Evolutionary conservation across 2,113 vertebrate genomes (phyloP), one percentile per base, ranked within the genome.

Genomic region (Brevimyrus niger): DNA sequence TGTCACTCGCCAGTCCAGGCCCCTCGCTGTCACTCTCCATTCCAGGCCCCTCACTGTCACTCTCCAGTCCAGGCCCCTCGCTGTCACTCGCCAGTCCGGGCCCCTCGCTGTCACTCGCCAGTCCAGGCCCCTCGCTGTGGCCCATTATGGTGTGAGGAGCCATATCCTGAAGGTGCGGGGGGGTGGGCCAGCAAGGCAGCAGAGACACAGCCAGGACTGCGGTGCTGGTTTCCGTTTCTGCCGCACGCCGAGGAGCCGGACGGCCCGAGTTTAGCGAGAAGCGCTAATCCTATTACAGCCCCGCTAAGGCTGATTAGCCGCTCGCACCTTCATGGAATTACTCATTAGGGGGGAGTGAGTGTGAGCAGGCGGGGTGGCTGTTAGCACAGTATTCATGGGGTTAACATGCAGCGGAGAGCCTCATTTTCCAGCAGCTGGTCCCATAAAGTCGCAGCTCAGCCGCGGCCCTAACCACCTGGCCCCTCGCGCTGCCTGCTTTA

Each of bases 401-500:
- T 83, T 55, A 83, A 53, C 46, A 84, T 76, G 11, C 83, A 50
- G 42, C 58, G 47, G 84, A 87, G 65, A 13, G 31, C 44, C 31
- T 47, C 19, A 11, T 80, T 8, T 42, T 86, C 46, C 38, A 89
- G 13, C 51, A 84, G 38, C 2, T 61, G 88, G 21, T 3, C 3
- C 38, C 58, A 50, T 35, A 80, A 48, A 50, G 1, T 31, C 4
- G 9, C 10, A 13, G 31, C 13, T 2, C 21, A n/a, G 50, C 31
- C 76, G 55, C 50, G 3, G 31, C 48, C 15, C 21, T 86, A 27
- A 50, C n/a, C 51, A 15, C 27, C 61, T 27, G n/a, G 19, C 90
- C 90, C 92, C 93, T 93, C 91, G 91, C 94, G 86, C 19, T 89
- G 88, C 89, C 86, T 92, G 90, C 91, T 93, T 93, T 92, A 91